Base-by-base conservation (phyloP, 2,888 invertebrate species). In the Torymus tubicola region DNA sequence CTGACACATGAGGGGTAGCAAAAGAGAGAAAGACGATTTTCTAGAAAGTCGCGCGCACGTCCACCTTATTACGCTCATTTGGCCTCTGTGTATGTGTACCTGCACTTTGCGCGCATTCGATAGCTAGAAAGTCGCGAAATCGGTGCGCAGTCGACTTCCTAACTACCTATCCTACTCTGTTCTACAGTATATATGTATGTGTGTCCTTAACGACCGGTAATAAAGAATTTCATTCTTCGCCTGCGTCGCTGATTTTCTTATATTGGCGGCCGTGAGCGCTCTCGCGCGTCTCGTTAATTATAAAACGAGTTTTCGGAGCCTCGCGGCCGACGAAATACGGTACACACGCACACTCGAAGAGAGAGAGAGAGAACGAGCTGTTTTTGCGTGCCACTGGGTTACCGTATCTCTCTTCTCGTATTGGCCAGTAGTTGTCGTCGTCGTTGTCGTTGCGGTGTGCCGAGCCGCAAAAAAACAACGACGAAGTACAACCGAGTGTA, bases 281-380 rank as follows among this genome's bases (percentile, higher is more conserved):
- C 53, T 12, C 16, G 52, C 16, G 52, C 18, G 14, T 14, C 71
- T 64, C 18, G 57, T 65, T 67, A 75, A 72, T 61, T 72, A 72
- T 53, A 50, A 60, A 74, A 74, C 74, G 74, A 74, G 74, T 74
- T 74, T 74, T 74, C 61, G 71, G 71, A 31, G 31, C n/a, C 31
- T 3, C 53, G n/a, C 52, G 57, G 24, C 42, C 10, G 14, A n/a
- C 55, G 64, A 64, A 64, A 64, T 64, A 64, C 64, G 64, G 64
- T 64, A 64, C 64, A 42, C 64, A 31, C 31, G 31, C 31, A 31
- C 31, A 31, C 31, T 2, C 31, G n/a, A n/a, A n/a, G n/a, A n/a
- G n/a, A n/a, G n/a, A n/a, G n/a, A 31, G 16, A 50, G 61, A 12
- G 42, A n/a, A 18, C 60, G 21, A 12, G 63, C n/a, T 63, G 50